phyloP scores from a whole-genome alignment of 1,140 invertebrate species.

The Ptiloglossa arizonensis region DNA sequence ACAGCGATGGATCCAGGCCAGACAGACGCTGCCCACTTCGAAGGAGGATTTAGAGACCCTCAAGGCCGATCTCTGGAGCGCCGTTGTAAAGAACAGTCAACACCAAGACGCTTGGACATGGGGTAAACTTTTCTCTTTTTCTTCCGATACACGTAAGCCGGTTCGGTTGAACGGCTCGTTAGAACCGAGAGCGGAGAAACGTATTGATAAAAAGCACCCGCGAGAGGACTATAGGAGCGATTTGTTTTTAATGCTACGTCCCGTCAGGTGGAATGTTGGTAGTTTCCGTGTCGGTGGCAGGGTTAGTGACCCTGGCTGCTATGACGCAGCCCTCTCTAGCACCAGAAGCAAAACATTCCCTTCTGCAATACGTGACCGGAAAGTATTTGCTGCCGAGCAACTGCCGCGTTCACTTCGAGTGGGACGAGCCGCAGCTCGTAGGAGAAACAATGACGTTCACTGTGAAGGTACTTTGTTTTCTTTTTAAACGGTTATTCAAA shows the following conservation, averaged over 20 bases:
- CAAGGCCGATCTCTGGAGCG: conserved; percentile 92
- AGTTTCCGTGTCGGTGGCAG: conserved; percentile 92
- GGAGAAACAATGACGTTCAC: conserved; percentile 95
- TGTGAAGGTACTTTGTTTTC: conserved; percentile 83
- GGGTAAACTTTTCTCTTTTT: conserved; percentile 81
- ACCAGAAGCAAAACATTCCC: conserved; percentile 92
- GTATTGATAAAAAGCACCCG: background rate
- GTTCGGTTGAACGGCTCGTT: background rate
- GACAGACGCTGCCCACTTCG: conserved; percentile 90
- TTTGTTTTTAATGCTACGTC: background rate
- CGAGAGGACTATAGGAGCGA: background rate
- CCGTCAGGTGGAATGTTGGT: conserved; percentile 90
- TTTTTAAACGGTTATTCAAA: too few species aligned
- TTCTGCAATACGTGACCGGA: conserved; percentile 95
- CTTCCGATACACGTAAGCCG: background rate
- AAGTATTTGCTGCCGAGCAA: conserved; percentile 94
- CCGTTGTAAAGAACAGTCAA: conserved; percentile 92
- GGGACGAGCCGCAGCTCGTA: conserved; percentile 93
- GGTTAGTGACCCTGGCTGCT: conserved; percentile 91
- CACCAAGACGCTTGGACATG: conserved; percentile 94
- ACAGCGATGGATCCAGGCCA: conserved; percentile 88
- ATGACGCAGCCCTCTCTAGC: conserved; percentile 93
- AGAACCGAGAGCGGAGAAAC: background rate
- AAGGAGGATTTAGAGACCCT: conserved; percentile 89
- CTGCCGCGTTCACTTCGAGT: conserved; percentile 92